Percentiles rank a stretch among this genome's conserved stretches.
Evolutionary conservation across 1,140 invertebrate species (phyloP).

Genomic region (Nebria ingens): DNA sequence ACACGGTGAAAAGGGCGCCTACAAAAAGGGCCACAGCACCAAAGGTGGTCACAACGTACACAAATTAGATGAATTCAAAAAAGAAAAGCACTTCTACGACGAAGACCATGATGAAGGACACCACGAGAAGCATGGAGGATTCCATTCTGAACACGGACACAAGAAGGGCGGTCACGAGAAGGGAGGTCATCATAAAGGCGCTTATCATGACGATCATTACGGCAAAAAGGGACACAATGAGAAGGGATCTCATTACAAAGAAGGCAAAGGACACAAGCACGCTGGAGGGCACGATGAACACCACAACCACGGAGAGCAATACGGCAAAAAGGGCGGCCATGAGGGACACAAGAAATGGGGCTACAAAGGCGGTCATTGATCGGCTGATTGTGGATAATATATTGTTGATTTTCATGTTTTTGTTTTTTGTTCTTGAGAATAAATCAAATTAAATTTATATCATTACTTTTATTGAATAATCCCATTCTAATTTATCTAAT

Average conservation of each 20-base stretch:
- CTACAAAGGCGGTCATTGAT: slow-evolving; percentile 33
- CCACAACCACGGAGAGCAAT: slow-evolving; percentile 50
- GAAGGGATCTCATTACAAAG: slow-evolving; percentile 48
- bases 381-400: slow-evolving; percentile 3
- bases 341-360: slow-evolving; percentile 56
- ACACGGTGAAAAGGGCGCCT: slow-evolving; percentile 48
- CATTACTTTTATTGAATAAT: background rate
- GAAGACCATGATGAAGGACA: slow-evolving; percentile 51
- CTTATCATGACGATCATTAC: slow-evolving; percentile 47
- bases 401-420: slow-evolving; percentile 10
- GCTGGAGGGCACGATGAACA: slow-evolving; percentile 54
- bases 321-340: slow-evolving; percentile 55
- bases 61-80: slow-evolving; percentile 60
- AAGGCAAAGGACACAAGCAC: slow-evolving; percentile 53
- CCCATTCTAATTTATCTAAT: too few species aligned
- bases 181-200: slow-evolving; percentile 49
- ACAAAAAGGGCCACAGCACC: slow-evolving; percentile 52
- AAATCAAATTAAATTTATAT: background rate
- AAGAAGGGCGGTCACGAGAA: slow-evolving; percentile 50
- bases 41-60: slow-evolving; percentile 56
- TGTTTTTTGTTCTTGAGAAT: slow-evolving; percentile 10
- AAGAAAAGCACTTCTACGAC: slow-evolving; percentile 58
- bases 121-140: slow-evolving; percentile 48
- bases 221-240: slow-evolving; percentile 50
- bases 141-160: slow-evolving; percentile 48